A percentile compares a stretch with the other conserved stretches of the same genome.
These are phyloP conservation scores for Vollenhovia emeryi DNA, from an alignment of 1,140 invertebrate genomes.

Conservation along the genomic window DNA sequence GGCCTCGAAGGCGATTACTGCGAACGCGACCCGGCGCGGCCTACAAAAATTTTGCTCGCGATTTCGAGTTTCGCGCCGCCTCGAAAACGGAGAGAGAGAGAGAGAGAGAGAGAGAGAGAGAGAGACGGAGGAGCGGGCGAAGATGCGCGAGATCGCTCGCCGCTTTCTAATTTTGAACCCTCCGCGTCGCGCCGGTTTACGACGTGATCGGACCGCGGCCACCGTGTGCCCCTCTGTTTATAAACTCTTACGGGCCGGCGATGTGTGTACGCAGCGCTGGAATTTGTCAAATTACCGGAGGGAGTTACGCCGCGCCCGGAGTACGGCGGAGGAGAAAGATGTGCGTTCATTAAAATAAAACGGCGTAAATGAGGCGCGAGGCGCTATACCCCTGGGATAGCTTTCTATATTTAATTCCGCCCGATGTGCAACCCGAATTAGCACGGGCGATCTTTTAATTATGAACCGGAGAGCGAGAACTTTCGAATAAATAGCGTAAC, in stretches of 20 bases:
- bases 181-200: constrained; percentile 41
- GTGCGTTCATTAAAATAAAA: not conserved
- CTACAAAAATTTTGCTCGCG: constrained; percentile 42
- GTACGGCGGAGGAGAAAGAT: not conserved
- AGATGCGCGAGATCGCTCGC: constrained; percentile 49
- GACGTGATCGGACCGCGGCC: constrained; percentile 7
- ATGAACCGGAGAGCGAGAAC: not conserved
- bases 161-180: constrained; percentile 72
- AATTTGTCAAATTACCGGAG: constrained; percentile 55
- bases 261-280: not conserved
- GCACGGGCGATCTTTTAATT: not conserved
- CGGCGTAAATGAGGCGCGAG: not conserved
- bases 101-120: too few species aligned
- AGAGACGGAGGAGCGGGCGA: constrained; percentile 15
- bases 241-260: constrained; percentile 40
- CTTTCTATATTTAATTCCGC: not conserved
- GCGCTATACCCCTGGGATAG: not conserved
- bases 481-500: not conserved
- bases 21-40: not conserved
- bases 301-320: not conserved
- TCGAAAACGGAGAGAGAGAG: not conserved
- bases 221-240: constrained; percentile 57
- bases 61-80: constrained; percentile 65
- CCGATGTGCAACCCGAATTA: not conserved
- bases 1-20: constrained; percentile 51